These are phyloP conservation scores for Copsychus sechellarum DNA, from an alignment of 2,113 vertebrate genomes.

Conservation along the genomic window DNA sequence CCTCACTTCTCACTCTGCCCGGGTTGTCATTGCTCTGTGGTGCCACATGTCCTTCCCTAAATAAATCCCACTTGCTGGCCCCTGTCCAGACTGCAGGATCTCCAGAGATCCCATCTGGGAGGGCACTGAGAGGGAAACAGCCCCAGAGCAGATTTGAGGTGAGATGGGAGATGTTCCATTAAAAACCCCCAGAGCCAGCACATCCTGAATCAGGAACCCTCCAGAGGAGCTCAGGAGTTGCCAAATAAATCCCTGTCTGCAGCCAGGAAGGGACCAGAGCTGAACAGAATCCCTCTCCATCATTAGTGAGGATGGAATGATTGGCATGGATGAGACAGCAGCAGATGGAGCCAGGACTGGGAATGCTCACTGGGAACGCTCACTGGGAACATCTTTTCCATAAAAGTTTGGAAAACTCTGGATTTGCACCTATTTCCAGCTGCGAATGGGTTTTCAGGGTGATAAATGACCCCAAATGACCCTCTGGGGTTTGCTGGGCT, in stretches of 20 bases:
- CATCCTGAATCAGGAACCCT: neutral
- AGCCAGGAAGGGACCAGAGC: neutral
- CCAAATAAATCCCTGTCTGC: neutral
- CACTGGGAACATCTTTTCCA: accelerated
- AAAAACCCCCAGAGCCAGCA: neutral
- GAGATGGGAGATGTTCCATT: neutral
- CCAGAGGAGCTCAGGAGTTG: neutral
- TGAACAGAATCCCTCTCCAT: neutral
- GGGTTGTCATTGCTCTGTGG: neutral
- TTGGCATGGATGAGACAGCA: neutral
- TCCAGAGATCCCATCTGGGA: neutral
- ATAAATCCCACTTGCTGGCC: neutral
- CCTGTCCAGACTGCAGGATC: neutral
- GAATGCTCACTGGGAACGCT: neutral
- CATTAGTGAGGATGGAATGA: neutral
- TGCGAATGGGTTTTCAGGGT: accelerated
- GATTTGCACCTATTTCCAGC: neutral
- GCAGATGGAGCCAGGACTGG: neutral
- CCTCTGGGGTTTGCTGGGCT: neutral
- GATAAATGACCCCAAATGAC: neutral
- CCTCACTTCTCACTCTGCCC: neutral
- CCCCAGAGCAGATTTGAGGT: neutral
- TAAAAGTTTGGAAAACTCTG: neutral
- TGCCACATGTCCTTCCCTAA: neutral
- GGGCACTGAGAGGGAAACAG: neutral